These are phyloP conservation scores for Halocynthia aurantium DNA, from an alignment of 23 tunicate genomes.

Conservation along the genomic window DNA sequence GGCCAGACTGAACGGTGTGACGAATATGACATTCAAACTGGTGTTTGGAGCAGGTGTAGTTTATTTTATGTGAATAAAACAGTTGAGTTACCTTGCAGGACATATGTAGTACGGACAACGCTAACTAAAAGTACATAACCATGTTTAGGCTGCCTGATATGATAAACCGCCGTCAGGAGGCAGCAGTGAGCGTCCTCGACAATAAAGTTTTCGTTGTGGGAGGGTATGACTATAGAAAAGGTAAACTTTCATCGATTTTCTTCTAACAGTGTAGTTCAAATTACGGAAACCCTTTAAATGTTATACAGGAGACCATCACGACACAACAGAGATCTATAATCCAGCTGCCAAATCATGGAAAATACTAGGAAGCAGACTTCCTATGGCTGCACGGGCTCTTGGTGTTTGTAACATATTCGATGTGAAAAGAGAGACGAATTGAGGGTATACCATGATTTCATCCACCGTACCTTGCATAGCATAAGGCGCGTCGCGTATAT, in stretches of 20 bases:
- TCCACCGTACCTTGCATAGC: too few relatives aligned
- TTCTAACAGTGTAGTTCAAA: not conserved
- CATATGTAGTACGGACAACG: not conserved
- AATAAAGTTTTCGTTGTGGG: conserved; percentile 24
- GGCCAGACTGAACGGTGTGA: conserved; percentile 54
- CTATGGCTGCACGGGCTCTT: conserved; percentile 21
- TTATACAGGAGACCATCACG: conserved; percentile 37
- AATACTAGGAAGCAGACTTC: conserved; percentile 10
- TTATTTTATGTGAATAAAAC: not conserved
- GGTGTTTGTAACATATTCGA: conserved; percentile 53
- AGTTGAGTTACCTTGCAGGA: not conserved
- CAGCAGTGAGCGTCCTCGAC: conserved; percentile 4
- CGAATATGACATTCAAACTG: conserved; percentile 22
- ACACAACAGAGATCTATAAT: conserved; percentile 32
- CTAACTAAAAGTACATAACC: not conserved
- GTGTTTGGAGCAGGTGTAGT: conserved; percentile 33
- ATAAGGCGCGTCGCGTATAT: too few relatives aligned
- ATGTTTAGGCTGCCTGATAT: conserved; percentile 28
- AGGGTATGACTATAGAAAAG: conserved; percentile 46
- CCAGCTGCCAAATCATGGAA: conserved; percentile 22
- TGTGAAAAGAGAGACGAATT: conserved; percentile 19
- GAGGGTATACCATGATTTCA: too few relatives aligned
- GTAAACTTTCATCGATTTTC: conserved; percentile 7
- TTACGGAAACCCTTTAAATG: not conserved
- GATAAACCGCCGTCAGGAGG: conserved; percentile 31